Percentiles rank a stretch among this genome's conserved stretches.
phyloP scores from a whole-genome alignment of 2,797 vertebrate genomes.

The Sylvia borin region DNA sequence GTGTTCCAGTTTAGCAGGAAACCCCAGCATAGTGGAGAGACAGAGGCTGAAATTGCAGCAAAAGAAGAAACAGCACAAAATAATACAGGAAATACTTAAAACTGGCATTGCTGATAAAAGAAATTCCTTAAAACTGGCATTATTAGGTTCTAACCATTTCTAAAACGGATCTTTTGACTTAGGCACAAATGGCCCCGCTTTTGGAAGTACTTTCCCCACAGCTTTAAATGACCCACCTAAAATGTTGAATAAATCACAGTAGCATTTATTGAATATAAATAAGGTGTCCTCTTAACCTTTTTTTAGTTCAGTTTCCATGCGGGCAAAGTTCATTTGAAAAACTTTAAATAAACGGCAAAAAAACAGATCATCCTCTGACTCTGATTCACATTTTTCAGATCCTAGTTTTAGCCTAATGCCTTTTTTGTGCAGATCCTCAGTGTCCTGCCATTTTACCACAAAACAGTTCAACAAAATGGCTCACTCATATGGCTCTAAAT shows the following conservation, averaged over 20 bases:
- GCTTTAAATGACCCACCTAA: not conserved
- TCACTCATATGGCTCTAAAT: not conserved
- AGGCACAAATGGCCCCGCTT: not conserved
- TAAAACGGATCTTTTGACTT: not conserved
- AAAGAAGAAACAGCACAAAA: not conserved
- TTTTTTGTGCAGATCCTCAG: not conserved
- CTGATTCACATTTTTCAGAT: not conserved
- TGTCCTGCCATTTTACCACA: not conserved
- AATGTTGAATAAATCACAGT: not conserved
- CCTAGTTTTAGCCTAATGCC: not conserved
- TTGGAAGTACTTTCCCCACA: not conserved
- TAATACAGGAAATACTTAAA: not conserved
- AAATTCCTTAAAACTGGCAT: not conserved
- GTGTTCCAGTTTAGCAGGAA: not conserved
- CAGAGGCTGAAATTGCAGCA: not conserved
- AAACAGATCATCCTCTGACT: not conserved
- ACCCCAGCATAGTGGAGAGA: rapidly evolving
- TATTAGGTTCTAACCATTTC: not conserved
- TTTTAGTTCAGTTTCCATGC: not conserved
- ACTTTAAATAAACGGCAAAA: not conserved
- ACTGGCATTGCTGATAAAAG: not conserved
- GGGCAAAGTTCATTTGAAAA: not conserved
- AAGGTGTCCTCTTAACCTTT: not conserved
- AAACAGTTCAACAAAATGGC: not conserved
- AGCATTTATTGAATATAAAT: not conserved